phyloP scores from a whole-genome alignment of 2,888 invertebrate genomes.

The Onchidella celtica region DNA sequence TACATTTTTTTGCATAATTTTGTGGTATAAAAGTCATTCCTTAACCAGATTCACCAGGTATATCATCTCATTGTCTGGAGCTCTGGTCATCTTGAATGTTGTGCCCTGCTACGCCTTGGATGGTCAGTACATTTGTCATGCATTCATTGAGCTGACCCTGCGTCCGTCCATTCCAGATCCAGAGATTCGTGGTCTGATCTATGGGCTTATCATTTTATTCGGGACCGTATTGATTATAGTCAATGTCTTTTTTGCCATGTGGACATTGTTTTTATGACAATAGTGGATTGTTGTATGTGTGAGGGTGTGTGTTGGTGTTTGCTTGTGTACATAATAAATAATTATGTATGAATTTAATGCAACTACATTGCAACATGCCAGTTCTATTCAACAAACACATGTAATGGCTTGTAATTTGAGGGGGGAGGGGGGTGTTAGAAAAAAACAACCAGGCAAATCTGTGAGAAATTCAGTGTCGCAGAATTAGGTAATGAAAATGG shows the following conservation, averaged over 20 bases:
- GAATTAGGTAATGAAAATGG: no score
- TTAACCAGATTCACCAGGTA: constrained; percentile 73
- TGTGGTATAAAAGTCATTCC: no score
- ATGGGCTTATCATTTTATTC: constrained; percentile 86
- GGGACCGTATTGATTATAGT: constrained; percentile 87
- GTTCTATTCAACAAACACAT: not conserved
- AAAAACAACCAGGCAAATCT: no score
- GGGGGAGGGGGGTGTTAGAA: no score
- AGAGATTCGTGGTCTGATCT: constrained; percentile 83
- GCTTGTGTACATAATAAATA: not conserved
- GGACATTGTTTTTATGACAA: constrained; percentile 70
- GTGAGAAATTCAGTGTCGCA: no score
- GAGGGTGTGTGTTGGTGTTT: no score
- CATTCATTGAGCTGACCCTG: constrained; percentile 78
- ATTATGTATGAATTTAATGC: not conserved
- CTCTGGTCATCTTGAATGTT: constrained; percentile 93
- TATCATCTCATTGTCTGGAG: constrained; percentile 89
- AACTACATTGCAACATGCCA: no score
- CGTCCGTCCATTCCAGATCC: constrained; percentile 69
- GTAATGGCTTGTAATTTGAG: no score
- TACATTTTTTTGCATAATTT: no score
- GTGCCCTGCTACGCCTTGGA: constrained; percentile 96
- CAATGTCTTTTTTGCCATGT: constrained; percentile 84
- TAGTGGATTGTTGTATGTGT: not conserved
- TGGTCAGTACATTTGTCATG: constrained; percentile 91